Conservation (phyloP, 2,113 vertebrate genomes). For the Aleadryas rufinucha region DNA sequence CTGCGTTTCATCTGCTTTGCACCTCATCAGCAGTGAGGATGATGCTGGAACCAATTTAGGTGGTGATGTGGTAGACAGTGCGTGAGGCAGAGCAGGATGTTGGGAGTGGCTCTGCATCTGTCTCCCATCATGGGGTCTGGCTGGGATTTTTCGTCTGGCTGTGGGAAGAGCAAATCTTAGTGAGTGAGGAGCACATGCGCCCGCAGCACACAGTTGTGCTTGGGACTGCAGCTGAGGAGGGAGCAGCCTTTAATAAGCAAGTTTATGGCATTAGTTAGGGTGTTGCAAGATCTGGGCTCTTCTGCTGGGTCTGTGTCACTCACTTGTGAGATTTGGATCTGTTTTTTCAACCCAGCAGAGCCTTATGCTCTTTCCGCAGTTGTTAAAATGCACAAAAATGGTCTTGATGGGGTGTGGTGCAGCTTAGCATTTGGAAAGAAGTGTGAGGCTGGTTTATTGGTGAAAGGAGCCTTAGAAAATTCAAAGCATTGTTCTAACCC, state of each 20-base stretch:
- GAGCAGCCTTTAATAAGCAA: background rate
- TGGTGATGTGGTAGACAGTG: conserved; percentile 52
- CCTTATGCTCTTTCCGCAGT: background rate
- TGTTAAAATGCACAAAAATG: background rate
- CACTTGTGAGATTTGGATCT: background rate
- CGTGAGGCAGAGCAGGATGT: conserved; percentile 49
- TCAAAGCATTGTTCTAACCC: background rate
- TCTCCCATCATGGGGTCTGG: conserved; percentile 11
- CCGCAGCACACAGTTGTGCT: background rate
- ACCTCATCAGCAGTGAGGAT: conserved; percentile 38
- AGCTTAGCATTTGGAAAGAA: background rate
- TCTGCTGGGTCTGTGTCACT: background rate
- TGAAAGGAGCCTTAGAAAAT: background rate
- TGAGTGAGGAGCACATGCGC: accelerated
- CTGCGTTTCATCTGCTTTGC: background rate
- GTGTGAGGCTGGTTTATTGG: background rate
- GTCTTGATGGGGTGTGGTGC: background rate
- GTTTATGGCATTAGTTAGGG: background rate
- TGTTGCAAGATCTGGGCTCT: background rate
- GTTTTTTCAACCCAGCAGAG: background rate
- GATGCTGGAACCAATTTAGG: conserved; percentile 52
- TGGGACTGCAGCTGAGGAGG: background rate
- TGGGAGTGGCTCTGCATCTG: conserved; percentile 39
- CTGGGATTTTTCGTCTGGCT: background rate
- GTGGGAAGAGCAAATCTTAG: background rate